Conservation (phyloP, 2,888 invertebrate species). For the Plagodis pulveraria region DNA sequence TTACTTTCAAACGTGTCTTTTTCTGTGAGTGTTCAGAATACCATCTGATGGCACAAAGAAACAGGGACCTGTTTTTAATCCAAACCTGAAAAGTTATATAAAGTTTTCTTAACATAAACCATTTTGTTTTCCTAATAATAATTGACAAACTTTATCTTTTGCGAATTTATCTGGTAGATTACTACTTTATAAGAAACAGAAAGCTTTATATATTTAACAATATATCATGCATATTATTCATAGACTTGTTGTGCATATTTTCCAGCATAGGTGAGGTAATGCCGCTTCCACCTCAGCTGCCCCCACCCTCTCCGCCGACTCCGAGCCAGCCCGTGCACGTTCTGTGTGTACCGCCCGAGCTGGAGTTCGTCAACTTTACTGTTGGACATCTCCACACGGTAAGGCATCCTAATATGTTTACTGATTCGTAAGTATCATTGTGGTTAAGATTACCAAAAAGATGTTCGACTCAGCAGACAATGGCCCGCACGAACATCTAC, state of each 20-base stretch:
- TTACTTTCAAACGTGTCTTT: not conserved
- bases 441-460: too few species aligned
- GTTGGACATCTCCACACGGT: constrained; percentile 62
- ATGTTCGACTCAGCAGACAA: too few species aligned
- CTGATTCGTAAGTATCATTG: too few species aligned
- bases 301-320: constrained; percentile 28
- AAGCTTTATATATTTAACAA: too few species aligned
- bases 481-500: too few species aligned
- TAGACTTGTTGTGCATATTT: not conserved
- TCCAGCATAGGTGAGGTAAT: constrained; percentile 52
- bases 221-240: too few species aligned
- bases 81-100: too few species aligned
- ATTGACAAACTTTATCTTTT: too few species aligned
- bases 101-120: not conserved
- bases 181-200: too few species aligned
- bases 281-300: constrained; percentile 14
- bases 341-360: constrained; percentile 59
- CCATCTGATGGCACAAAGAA: too few species aligned
- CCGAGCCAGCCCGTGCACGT: constrained; percentile 46
- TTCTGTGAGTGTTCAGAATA: not conserved
- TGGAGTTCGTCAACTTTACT: constrained; percentile 67
- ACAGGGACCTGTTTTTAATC: too few species aligned
- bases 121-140: not conserved
- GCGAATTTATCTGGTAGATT: too few species aligned
- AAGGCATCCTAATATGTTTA: constrained; percentile 1